Evolutionary conservation across 2,888 invertebrate species (phyloP).

Genomic region (Chalcosyrphus nemorum): DNA sequence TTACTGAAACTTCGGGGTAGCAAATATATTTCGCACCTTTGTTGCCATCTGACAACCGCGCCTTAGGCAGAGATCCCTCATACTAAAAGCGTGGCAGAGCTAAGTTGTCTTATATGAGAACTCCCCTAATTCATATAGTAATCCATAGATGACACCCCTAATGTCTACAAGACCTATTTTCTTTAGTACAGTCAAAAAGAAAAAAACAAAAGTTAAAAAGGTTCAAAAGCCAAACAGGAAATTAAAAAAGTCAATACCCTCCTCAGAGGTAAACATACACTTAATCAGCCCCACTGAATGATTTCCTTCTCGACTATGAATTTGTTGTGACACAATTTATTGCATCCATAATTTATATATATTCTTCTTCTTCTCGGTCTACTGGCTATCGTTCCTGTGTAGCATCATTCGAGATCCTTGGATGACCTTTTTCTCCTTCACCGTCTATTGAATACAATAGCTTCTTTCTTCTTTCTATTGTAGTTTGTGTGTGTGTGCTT

Average conservation of each 20-base stretch:
- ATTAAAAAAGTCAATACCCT: conserved; percentile 48
- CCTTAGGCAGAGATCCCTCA: too few species aligned
- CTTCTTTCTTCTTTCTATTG: conserved; percentile 43
- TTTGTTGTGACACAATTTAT: conserved; percentile 70
- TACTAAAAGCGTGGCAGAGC: too few species aligned
- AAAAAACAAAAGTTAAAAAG: neutral
- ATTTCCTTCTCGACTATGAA: conserved; percentile 43
- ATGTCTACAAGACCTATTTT: neutral
- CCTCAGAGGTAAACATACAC: conserved; percentile 14
- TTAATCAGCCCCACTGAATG: conserved; percentile 44
- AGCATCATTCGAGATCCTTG: conserved; percentile 37
- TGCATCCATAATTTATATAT: conserved; percentile 67
- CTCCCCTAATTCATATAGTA: too few species aligned
- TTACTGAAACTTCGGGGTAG: too few species aligned
- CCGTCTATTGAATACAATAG: conserved; percentile 55
- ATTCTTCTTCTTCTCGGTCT: neutral
- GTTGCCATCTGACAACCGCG: too few species aligned
- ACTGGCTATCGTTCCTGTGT: conserved; percentile 12
- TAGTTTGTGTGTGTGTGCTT: neutral
- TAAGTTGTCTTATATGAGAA: too few species aligned
- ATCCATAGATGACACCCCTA: too few species aligned
- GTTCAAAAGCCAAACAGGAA: conserved; percentile 29
- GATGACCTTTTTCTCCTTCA: conserved; percentile 15
- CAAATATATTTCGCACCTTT: too few species aligned
- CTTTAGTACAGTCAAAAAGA: neutral